phyloP scores from a whole-genome alignment of 2,797 vertebrate species.

The Numenius phaeopus region DNA sequence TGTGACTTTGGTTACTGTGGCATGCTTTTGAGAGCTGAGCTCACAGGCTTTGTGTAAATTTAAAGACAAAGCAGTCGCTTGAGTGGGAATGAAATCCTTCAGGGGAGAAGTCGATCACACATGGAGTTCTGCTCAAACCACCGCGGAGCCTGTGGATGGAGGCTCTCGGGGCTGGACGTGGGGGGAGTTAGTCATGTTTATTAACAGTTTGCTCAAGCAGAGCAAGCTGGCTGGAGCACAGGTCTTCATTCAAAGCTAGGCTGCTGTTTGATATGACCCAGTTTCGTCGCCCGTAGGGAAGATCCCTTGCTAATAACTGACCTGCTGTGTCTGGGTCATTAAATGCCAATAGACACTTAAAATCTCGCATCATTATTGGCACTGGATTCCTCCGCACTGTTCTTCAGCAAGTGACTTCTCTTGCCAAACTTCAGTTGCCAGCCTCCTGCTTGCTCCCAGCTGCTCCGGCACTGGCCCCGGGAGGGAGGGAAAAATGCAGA shows the following conservation, averaged over 20 bases:
- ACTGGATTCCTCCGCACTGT: rapidly evolving
- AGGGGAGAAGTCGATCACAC: not conserved
- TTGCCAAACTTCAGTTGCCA: not conserved
- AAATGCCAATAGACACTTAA: not conserved
- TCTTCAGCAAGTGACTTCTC: not conserved
- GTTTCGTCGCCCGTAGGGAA: slow-evolving; percentile 44
- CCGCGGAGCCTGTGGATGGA: not conserved
- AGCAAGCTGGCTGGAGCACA: not conserved
- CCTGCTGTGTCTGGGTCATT: slow-evolving; percentile 51
- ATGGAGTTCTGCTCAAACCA: not conserved
- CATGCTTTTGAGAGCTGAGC: not conserved
- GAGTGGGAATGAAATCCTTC: not conserved
- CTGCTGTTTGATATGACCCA: slow-evolving; percentile 63
- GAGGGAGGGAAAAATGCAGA: not conserved
- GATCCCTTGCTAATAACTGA: slow-evolving; percentile 1
- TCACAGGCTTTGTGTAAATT: not conserved
- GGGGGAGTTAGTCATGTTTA: not conserved
- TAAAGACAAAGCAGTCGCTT: not conserved
- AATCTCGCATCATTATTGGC: not conserved
- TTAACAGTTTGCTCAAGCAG: not conserved
- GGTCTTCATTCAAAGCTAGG: slow-evolving; percentile 1
- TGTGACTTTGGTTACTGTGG: not conserved
- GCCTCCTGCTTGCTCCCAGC: not conserved
- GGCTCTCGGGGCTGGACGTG: not conserved
- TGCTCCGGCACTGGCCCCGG: not conserved